These are phyloP conservation scores for Alloplasta piceator DNA, from an alignment of 2,888 invertebrate genomes.

Conservation along the genomic window DNA sequence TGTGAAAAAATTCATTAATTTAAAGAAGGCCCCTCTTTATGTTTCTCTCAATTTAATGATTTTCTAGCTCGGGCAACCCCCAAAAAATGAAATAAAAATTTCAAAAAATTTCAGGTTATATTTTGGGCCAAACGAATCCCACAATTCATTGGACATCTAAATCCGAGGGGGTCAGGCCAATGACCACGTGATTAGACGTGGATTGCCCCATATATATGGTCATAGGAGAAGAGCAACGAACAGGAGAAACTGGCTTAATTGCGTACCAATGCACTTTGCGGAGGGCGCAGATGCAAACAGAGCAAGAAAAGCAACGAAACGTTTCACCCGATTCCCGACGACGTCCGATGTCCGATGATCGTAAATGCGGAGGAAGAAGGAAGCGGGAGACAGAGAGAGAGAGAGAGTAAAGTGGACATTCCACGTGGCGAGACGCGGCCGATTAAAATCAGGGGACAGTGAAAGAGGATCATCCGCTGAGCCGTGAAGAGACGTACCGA, in stretches of 20 bases:
- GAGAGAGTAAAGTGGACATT: not conserved
- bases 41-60: too few species aligned
- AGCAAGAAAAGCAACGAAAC: slow-evolving; percentile 15
- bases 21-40: too few species aligned
- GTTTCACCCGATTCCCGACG: slow-evolving; percentile 20
- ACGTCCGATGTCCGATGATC: not conserved
- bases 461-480: slow-evolving; percentile 42
- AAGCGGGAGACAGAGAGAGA: not conserved
- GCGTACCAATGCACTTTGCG: slow-evolving; percentile 54
- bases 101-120: too few species aligned
- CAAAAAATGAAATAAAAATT: too few species aligned
- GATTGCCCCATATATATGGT: too few species aligned
- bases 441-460: slow-evolving; percentile 9
- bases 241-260: slow-evolving; percentile 56
- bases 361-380: not conserved
- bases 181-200: too few species aligned
- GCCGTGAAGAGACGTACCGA: not conserved
- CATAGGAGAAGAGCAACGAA: slow-evolving; percentile 19
- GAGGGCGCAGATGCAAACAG: not conserved
- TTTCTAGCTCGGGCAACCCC: too few species aligned
- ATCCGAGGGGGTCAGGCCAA: too few species aligned
- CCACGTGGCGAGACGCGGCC: not conserved
- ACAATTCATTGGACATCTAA: too few species aligned
- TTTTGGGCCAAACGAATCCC: too few species aligned
- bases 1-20: too few species aligned